These are phyloP conservation scores for Calyptomena viridis DNA, from an alignment of 2,113 vertebrate genomes.

Conservation along the genomic window DNA sequence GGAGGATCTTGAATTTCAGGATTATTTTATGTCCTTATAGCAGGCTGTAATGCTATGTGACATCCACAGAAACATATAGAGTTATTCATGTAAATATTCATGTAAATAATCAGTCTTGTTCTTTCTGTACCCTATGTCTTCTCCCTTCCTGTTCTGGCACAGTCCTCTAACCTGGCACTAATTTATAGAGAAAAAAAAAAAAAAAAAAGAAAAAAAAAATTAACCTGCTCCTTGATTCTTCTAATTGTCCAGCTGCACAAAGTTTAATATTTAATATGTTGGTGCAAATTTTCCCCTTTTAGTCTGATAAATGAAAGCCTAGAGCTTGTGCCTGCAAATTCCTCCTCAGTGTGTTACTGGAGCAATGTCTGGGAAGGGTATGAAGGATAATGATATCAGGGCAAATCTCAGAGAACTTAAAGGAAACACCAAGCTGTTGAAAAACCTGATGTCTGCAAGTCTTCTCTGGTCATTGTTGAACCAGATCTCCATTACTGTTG, in stretches of 20 bases:
- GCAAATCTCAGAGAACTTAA: not conserved
- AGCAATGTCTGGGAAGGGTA: not conserved
- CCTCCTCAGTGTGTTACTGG: not conserved
- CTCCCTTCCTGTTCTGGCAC: not conserved
- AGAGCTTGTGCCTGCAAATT: not conserved
- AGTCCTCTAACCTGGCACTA: not conserved
- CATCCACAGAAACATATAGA: not conserved
- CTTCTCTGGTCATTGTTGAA: not conserved
- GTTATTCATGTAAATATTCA: not conserved
- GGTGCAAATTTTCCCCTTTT: not conserved
- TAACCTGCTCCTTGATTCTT: rapidly evolving
- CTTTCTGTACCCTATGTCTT: not conserved
- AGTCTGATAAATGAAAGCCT: not conserved
- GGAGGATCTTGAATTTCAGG: not conserved
- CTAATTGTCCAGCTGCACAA: not conserved
- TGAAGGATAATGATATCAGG: not conserved
- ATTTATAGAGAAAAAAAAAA: not conserved
- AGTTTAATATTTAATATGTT: not conserved
- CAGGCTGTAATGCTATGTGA: not conserved
- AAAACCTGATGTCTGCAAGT: not conserved
- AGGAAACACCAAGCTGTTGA: not conserved
- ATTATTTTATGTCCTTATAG: not conserved
- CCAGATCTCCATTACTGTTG: not conserved
- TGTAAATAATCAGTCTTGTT: not conserved
- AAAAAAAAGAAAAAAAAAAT: no score